Evolutionary conservation across 2,888 invertebrate species (phyloP).

Genomic region (Galeruca laticollis): DNA sequence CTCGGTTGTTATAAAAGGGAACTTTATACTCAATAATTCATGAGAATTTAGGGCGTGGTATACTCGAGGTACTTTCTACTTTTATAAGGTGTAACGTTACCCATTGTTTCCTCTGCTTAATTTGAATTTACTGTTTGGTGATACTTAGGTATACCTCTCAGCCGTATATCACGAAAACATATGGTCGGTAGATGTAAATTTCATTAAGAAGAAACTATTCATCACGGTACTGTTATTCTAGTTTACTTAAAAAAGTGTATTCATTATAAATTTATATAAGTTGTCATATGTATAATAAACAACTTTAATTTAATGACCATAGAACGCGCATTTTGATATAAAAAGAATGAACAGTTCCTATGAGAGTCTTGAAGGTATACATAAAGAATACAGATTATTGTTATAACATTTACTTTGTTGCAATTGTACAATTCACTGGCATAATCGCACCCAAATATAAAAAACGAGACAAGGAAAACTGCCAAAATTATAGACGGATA

Average conservation of each 20-base stretch:
- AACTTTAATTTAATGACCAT: neutral
- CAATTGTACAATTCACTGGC: too few relatives aligned
- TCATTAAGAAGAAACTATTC: conserved; percentile 12
- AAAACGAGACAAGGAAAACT: too few relatives aligned
- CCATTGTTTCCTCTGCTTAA: conserved; percentile 31
- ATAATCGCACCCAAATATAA: too few relatives aligned
- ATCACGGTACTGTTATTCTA: conserved; percentile 13
- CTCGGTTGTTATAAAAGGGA: conserved; percentile 7
- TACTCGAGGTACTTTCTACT: conserved; percentile 7
- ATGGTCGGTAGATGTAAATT: conserved; percentile 26
- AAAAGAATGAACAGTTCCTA: too few relatives aligned
- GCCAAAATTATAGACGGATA: too few relatives aligned
- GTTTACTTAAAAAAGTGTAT: conserved; percentile 13
- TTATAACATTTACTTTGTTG: too few relatives aligned
- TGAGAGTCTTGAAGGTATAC: too few relatives aligned
- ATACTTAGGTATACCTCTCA: conserved; percentile 20
- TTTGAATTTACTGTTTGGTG: conserved; percentile 27
- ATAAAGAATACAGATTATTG: too few relatives aligned
- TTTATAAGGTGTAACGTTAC: conserved; percentile 23
- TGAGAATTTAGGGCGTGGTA: conserved; percentile 22
- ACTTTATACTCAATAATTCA: conserved; percentile 16
- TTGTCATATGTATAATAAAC: neutral
- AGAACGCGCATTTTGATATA: too few relatives aligned
- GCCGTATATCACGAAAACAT: conserved; percentile 28
- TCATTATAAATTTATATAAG: neutral